These are phyloP conservation scores for Kryptopterus vitreolus DNA, from an alignment of 2,797 vertebrate species.

Conservation along the genomic window DNA sequence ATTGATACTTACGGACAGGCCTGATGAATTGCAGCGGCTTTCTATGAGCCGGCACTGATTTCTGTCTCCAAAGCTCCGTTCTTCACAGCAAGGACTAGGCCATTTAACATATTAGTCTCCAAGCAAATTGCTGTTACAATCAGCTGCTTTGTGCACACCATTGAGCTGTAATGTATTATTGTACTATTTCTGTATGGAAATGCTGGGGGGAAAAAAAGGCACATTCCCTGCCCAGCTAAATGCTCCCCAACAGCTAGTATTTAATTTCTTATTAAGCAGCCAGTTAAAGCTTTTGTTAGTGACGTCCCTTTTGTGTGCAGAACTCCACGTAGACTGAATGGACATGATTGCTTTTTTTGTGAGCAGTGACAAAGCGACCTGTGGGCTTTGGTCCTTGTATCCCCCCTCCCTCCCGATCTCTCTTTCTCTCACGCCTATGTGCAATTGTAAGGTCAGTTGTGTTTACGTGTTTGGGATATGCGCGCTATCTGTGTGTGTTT, in stretches of 20 bases:
- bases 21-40: slow-evolving; percentile 29
- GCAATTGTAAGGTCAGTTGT: slow-evolving; percentile 1
- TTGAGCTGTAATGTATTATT: slow-evolving; percentile 47
- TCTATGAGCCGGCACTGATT: slow-evolving; percentile 29
- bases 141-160: slow-evolving; percentile 46
- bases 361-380: slow-evolving; percentile 26
- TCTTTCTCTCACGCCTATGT: slow-evolving; percentile 2
- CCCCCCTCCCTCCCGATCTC: too few species aligned
- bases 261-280: slow-evolving; percentile 50
- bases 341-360: slow-evolving; percentile 32
- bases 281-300: slow-evolving; percentile 34
- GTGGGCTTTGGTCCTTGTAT: slow-evolving; percentile 23
- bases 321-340: slow-evolving; percentile 13
- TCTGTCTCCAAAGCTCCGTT: slow-evolving; percentile 11
- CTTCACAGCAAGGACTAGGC: slow-evolving; percentile 34
- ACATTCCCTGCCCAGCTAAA: slow-evolving; percentile 29
- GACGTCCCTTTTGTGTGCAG: slow-evolving; percentile 35
- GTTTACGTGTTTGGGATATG: neutral
- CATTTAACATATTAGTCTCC: slow-evolving; percentile 50
- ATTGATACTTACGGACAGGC: slow-evolving; percentile 33
- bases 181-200: slow-evolving; percentile 28
- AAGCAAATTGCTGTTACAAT: slow-evolving; percentile 49
- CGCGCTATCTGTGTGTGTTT: neutral
- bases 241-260: slow-evolving; percentile 40
- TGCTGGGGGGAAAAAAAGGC: slow-evolving; percentile 18